These are phyloP conservation scores for Gnathonemus echidnorhynchus DNA, from an alignment of 2,113 vertebrate genomes.

Conservation along the genomic window DNA sequence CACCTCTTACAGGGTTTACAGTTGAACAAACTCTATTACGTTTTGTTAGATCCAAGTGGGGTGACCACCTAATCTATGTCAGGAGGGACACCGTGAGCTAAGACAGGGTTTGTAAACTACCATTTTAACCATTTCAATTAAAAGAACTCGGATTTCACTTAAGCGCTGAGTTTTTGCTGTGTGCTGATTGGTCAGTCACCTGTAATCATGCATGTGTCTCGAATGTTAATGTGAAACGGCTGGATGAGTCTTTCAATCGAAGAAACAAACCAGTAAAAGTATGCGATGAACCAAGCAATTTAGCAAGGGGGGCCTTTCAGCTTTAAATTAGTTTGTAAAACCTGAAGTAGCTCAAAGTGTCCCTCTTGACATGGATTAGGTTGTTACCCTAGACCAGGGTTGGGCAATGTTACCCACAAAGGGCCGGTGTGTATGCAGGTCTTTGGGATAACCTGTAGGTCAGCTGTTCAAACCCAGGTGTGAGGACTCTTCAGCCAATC, in stretches of 20 bases:
- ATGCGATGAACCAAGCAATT: background rate
- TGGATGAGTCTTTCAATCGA: background rate
- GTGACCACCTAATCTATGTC: background rate
- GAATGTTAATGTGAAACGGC: too few species aligned
- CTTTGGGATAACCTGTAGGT: too few species aligned
- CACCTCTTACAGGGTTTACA: background rate
- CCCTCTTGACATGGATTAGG: background rate
- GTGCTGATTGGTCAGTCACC: background rate
- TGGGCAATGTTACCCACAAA: too few species aligned
- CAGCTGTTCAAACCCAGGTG: too few species aligned
- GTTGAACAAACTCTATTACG: background rate
- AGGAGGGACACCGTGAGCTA: background rate
- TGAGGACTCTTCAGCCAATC: too few species aligned
- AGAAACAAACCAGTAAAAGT: background rate
- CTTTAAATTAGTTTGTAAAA: background rate
- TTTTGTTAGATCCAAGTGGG: background rate
- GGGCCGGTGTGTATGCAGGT: too few species aligned
- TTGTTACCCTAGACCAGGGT: background rate
- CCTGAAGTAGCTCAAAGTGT: background rate
- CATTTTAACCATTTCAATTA: background rate
- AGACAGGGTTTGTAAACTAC: background rate
- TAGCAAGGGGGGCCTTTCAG: background rate
- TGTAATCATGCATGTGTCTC: background rate
- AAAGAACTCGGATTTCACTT: background rate
- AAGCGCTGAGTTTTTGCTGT: background rate